Conservation (phyloP, 2,113 vertebrate genomes). For the Rhadina sibilatrix region DNA sequence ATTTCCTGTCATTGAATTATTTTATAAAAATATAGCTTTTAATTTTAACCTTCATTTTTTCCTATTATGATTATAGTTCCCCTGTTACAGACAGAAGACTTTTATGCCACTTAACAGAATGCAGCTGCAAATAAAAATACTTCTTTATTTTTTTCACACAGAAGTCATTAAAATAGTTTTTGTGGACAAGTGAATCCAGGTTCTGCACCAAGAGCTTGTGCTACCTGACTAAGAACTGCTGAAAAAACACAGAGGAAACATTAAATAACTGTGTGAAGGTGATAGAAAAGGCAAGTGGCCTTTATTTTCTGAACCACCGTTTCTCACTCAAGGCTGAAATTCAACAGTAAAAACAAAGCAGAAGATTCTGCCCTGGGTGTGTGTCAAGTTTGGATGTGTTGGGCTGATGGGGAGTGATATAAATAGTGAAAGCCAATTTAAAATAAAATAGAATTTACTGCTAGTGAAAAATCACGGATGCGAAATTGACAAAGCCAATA, state of each 20-base stretch:
- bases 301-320: background rate
- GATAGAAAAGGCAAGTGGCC: background rate
- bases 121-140: slow-evolving; percentile 12
- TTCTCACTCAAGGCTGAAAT: background rate
- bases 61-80: background rate
- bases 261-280: background rate
- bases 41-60: background rate
- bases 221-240: background rate
- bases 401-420: rapidly evolving
- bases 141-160: background rate
- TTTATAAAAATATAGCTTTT: background rate
- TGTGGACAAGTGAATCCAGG: background rate
- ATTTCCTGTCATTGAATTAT: background rate
- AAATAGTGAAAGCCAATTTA: too few species aligned
- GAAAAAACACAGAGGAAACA: background rate
- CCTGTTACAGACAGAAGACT: background rate
- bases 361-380: rapidly evolving
- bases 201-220: background rate
- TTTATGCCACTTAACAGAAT: background rate
- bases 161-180: background rate
- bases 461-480: too few species aligned
- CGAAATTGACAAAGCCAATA: too few species aligned
- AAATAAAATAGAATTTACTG: too few species aligned
- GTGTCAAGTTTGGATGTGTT: background rate
- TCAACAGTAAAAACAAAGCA: background rate